These are phyloP conservation scores for Oreochromis niloticus DNA, from an alignment of 2,113 vertebrate species.

Conservation along the genomic window DNA sequence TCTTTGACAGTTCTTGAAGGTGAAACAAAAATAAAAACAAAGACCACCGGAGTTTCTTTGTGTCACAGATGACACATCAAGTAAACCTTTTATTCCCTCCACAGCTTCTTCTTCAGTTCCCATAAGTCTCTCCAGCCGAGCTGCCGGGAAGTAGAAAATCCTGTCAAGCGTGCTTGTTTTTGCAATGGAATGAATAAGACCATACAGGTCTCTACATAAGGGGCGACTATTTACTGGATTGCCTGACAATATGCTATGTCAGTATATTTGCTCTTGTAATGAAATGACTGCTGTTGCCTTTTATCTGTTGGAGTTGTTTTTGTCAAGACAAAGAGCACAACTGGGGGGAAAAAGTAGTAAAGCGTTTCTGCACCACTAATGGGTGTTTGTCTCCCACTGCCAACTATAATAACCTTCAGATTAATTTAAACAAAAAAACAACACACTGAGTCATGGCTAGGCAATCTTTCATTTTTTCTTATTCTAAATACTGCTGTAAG, in stretches of 20 bases:
- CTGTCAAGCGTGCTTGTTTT: not conserved
- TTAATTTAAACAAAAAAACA: not conserved
- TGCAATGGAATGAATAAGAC: not conserved
- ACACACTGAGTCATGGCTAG: not conserved
- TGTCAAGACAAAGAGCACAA: not conserved
- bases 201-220: not conserved
- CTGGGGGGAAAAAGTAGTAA: not conserved
- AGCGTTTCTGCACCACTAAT: not conserved
- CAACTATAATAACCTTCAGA: not conserved
- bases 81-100: accelerated
- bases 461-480: not conserved
- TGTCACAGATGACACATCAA: not conserved
- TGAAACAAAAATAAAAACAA: not conserved
- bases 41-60: too few species aligned
- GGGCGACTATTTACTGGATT: not conserved
- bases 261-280: not conserved
- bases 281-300: not conserved
- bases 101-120: not conserved
- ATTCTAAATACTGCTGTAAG: not conserved
- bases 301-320: not conserved
- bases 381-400: not conserved
- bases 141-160: not conserved
- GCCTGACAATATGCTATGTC: not conserved
- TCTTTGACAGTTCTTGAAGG: not conserved
- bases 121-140: not conserved